Evolutionary conservation across 2,113 vertebrate genomes (phyloP).

Genomic region (Ptyas mucosa): DNA sequence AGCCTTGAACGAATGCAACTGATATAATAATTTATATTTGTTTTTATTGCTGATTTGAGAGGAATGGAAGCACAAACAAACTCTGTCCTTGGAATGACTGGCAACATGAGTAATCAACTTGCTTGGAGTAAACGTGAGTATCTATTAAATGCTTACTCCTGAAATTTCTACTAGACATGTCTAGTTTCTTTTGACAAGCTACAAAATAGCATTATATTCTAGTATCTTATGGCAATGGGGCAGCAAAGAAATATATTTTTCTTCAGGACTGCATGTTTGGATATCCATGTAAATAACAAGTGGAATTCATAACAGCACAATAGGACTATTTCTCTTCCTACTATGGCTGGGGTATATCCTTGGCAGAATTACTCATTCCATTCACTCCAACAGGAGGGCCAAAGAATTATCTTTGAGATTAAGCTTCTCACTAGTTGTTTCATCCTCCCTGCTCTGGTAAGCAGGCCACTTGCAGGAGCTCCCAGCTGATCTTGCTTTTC

Average conservation of each 20-base stretch:
- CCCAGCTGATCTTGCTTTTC: background rate
- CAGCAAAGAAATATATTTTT: background rate
- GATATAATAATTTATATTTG: background rate
- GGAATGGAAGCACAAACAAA: conserved; percentile 32
- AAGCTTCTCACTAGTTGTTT: background rate
- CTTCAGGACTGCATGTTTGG: background rate
- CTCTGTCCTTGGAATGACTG: conserved; percentile 18
- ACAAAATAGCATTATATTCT: background rate
- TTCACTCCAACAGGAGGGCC: background rate
- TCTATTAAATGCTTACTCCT: conserved; percentile 8
- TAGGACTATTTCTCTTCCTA: background rate
- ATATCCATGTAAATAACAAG: background rate
- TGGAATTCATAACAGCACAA: background rate
- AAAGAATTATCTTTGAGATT: background rate
- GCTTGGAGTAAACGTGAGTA: conserved; percentile 51
- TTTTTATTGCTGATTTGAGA: conserved; percentile 42
- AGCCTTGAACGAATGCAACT: background rate
- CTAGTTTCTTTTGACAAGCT: conserved; percentile 4
- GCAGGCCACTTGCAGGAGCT: background rate
- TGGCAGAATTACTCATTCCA: background rate
- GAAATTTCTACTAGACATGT: background rate
- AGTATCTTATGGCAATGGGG: background rate
- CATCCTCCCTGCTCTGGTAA: background rate
- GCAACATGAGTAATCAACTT: conserved; percentile 13
- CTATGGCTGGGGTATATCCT: background rate